Evolutionary conservation across 2,797 vertebrate species (phyloP), one percentile per base, ranked within the genome.

Genomic region (Melanotaenia parkinsoni): DNA sequence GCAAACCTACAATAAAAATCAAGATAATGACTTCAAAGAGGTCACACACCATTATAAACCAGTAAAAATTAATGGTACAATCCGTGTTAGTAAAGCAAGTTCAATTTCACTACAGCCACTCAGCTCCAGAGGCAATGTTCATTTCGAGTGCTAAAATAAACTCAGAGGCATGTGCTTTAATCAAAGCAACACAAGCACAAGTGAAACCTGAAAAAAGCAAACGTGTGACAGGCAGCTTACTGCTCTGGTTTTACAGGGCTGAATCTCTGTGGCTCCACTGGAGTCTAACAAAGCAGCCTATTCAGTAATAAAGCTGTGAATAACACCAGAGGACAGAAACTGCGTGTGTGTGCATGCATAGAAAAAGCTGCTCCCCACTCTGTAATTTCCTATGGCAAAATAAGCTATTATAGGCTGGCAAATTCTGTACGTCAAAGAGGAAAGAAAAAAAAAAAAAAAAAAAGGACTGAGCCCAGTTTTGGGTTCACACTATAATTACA

Each of bases 1-100:
- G 90, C 98, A 99, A 80, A 99, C 97, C 98, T 99, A 72, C 16
- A 77, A 78, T 37, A 54, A 51, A 66, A 63, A 63, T 2, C 30
- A 66, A 40, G 3, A 73, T 9, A 60, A 20, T 3, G 13, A 59
- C 1, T 59, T 65, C 38, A 24, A 64, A 60, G 13, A 11, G 2
- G 38, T 40, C 47, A 54, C 28, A 70, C 2, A 35, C 0, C 40
- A 13, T 20, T 9, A 51, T 24, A 58, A 59, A 62, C 2, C 43
- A 64, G 13, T 28, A 51, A 14, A 56, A 66, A 10, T 70, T 3
- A 70, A 65, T n/a, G 40, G 14, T 69, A 20, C 6, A 40, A 50
- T 37, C 11, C 35, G 63, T n/a, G 54, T 60, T n/a, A 60, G 58
- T 20, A 60, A 63, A 1, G 22, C 11, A 35, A 60, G 67, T 63